Base-by-base conservation (phyloP, 2,113 vertebrate genomes). In the Merops nubicus region DNA sequence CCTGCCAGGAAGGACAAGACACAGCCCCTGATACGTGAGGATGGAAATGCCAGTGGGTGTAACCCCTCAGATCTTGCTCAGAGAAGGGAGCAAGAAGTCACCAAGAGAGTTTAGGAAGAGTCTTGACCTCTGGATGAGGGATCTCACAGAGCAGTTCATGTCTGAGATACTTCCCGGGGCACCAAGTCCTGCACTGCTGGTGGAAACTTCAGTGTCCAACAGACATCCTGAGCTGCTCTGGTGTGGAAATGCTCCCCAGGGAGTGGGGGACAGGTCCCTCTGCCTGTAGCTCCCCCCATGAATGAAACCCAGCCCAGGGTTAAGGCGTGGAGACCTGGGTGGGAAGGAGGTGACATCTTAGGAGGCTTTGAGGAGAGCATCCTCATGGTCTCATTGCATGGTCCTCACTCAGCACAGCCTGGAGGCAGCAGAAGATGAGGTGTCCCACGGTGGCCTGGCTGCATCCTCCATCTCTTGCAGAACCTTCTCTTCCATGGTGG, bases 41-140 rank as follows among this genome's bases (percentile, higher is more conserved):
- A 26, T 38, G 62, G 69, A 85, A 88, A 74, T 2, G 2, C 20
- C 0, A 0, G 22, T 33, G 36, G 18, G 28, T 65, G 2, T 47
- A 45, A 86, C n/a, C 7, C 9, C 42, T 54, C 40, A 62, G 31
- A 45, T 69, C 43, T 74, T 86, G 45, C n/a, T 70, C 51, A 82
- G 56, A 38, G 42, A 67, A 74, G 17, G 21, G 29, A 91, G 33
- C 18, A 74, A 79, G 57, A 72, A 34, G 36, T 40, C 80, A 50
- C 22, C 19, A 11, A 38, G 33, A 67, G 47, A 76, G 48, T 2
- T 0, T 77, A 89, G 45, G 56, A 78, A 72, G 53, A 60, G 26
- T 34, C 33, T 28, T 88, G 34, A 47, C 12, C 34, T 89, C 65
- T 79, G 56, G 36, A 34, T 70, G 47, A 70, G 31, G 28, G n/a